These are phyloP conservation scores for Hypomesus transpacificus DNA, from an alignment of 2,113 vertebrate species.

Conservation along the genomic window DNA sequence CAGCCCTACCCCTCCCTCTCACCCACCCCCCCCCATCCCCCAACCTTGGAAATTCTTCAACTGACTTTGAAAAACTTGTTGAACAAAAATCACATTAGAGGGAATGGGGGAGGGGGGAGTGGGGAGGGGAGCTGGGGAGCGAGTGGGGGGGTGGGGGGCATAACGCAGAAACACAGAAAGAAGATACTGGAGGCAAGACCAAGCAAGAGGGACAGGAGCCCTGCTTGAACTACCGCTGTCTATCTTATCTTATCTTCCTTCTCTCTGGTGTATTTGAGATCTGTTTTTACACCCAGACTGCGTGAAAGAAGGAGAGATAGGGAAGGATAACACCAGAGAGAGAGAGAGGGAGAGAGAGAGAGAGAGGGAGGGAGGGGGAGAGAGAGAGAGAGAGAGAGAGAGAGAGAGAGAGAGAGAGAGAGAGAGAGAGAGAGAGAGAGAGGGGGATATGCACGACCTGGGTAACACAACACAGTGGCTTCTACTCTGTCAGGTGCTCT, in stretches of 20 bases:
- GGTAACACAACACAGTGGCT: constrained; percentile 2
- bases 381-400: too few species aligned
- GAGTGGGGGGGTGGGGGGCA: neutral
- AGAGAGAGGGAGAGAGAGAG: too few species aligned
- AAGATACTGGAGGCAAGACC: neutral
- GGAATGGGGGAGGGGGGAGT: neutral
- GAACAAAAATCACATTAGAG: neutral
- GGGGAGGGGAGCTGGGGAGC: too few species aligned
- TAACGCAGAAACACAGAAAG: neutral
- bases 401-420: too few species aligned
- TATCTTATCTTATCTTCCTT: too few species aligned
- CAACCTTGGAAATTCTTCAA: neutral
- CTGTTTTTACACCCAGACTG: too few species aligned
- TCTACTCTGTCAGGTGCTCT: constrained; percentile 17
- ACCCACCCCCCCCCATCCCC: neutral
- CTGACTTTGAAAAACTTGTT: neutral
- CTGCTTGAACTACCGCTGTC: neutral
- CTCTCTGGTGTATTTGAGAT: too few species aligned
- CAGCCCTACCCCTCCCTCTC: neutral
- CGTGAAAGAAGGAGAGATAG: too few species aligned
- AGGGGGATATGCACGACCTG: neutral
- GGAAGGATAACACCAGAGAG: too few species aligned
- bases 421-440: too few species aligned
- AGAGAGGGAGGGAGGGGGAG: too few species aligned
- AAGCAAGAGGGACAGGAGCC: neutral